These are phyloP conservation scores for Panzeria rudis DNA, from an alignment of 2,888 invertebrate species.

Conservation along the genomic window DNA sequence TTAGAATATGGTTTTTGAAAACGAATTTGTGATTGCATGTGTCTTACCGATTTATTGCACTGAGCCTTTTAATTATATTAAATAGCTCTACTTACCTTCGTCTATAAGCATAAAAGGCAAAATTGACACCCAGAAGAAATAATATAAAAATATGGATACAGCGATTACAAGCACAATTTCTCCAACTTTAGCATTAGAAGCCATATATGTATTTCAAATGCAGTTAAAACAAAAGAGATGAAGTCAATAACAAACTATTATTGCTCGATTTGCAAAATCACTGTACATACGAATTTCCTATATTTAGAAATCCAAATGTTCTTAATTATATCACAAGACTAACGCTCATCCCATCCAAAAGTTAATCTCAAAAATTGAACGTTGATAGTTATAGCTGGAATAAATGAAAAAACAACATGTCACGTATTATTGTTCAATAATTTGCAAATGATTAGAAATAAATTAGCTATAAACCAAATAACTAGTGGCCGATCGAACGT, in stretches of 20 bases:
- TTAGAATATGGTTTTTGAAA: too few relatives aligned
- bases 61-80: background rate
- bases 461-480: too few relatives aligned
- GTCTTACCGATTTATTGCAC: too few relatives aligned
- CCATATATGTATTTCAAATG: conserved; percentile 83
- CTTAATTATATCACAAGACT: background rate
- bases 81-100: conserved; percentile 83
- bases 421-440: too few relatives aligned
- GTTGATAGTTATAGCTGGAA: background rate
- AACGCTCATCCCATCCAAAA: background rate
- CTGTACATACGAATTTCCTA: background rate
- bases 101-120: conserved; percentile 88
- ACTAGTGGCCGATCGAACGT: too few relatives aligned
- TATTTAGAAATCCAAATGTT: background rate
- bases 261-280: background rate
- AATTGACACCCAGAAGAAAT: conserved; percentile 88
- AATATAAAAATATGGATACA: conserved; percentile 85
- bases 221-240: background rate
- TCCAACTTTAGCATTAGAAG: conserved; percentile 86
- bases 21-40: too few relatives aligned
- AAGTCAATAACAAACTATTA: background rate
- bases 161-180: conserved; percentile 85
- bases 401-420: background rate
- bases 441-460: too few relatives aligned
- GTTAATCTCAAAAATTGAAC: background rate